Evolutionary conservation across 2,888 invertebrate genomes (phyloP).

Genomic region (Chalcosyrphus nemorum): DNA sequence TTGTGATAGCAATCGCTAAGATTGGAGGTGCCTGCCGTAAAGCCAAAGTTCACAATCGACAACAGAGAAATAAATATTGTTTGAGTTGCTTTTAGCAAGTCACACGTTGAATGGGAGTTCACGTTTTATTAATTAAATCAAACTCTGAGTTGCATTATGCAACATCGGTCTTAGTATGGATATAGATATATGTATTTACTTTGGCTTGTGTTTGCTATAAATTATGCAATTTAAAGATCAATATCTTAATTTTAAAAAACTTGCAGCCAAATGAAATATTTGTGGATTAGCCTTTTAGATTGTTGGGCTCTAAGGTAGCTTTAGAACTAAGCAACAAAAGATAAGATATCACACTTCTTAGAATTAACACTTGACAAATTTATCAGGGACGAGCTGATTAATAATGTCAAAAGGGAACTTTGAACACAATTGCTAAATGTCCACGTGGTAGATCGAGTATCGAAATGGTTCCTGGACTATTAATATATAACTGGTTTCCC

Average conservation of each 20-base stretch:
- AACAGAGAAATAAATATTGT: not conserved
- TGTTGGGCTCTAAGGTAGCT: not conserved
- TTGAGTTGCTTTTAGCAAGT: constrained; percentile 1
- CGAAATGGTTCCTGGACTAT: not conserved
- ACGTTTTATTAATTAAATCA: not conserved
- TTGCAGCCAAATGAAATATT: not conserved
- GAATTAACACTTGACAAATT: not conserved
- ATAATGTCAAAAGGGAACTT: not conserved
- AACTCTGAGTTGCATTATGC: not conserved
- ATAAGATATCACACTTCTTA: not conserved
- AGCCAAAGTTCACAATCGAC: not conserved
- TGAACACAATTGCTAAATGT: not conserved
- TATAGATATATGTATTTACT: not conserved
- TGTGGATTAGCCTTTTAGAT: not conserved
- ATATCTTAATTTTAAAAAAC: not conserved
- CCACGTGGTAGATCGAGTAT: not conserved
- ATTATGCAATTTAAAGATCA: not conserved
- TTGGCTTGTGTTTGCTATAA: not conserved
- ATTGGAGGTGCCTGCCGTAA: not conserved
- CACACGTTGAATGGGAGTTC: not conserved
- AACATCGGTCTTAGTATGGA: not conserved
- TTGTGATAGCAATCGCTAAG: not conserved
- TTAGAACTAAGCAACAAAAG: not conserved
- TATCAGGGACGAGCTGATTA: not conserved
- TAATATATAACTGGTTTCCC: not conserved